Conservation (phyloP, 2,888 invertebrate species). For the Phymatocera aterrima region DNA sequence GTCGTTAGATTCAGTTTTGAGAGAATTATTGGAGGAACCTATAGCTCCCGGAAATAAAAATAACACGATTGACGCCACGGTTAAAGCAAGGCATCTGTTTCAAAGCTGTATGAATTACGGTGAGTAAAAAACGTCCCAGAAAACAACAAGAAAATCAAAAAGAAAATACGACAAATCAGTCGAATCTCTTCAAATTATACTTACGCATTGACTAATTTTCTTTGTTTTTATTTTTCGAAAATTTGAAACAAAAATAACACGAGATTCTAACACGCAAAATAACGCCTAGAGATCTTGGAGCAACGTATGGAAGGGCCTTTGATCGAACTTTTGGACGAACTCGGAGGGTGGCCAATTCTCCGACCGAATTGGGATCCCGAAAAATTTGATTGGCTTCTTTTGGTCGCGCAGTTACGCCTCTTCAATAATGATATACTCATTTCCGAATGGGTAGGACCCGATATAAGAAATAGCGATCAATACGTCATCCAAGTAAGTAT, state of each 20-base stretch:
- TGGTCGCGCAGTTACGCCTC: conserved; percentile 85
- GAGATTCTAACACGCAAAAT: conserved; percentile 24
- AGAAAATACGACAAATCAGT: no score
- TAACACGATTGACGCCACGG: conserved; percentile 79
- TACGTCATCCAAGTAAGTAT: conserved; percentile 85
- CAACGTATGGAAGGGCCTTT: conserved; percentile 85
- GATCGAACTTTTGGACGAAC: conserved; percentile 80
- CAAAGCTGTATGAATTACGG: conserved; percentile 90
- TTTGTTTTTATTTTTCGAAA: no score
- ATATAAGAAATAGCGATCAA: conserved; percentile 94
- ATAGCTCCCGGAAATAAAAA: conserved; percentile 48
- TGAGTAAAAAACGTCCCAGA: conserved; percentile 58
- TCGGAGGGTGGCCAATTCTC: conserved; percentile 95
- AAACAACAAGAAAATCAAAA: neutral
- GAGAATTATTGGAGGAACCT: conserved; percentile 81
- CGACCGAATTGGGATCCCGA: conserved; percentile 79
- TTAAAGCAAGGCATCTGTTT: conserved; percentile 90
- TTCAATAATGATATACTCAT: conserved; percentile 92
- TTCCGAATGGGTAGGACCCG: conserved; percentile 93
- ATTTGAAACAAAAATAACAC: no score
- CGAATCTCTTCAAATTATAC: no score
- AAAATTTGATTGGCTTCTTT: conserved; percentile 84
- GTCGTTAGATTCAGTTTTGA: conserved; percentile 84
- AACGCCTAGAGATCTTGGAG: conserved; percentile 79
- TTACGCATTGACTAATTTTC: no score